Evolutionary conservation across 2,113 vertebrate species (phyloP).

Genomic region (Notechis scutatus): DNA sequence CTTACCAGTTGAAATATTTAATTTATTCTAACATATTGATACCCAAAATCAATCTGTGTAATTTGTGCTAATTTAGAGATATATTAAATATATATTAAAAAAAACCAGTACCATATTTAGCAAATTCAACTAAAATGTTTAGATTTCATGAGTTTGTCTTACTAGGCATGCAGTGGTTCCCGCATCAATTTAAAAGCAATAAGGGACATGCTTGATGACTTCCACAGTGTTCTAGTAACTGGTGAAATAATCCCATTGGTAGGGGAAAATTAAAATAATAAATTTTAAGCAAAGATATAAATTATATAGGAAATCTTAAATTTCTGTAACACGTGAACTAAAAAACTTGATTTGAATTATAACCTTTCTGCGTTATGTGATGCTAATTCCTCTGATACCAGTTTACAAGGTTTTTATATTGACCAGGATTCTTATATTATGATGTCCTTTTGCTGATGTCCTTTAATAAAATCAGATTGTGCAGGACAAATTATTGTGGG

Average conservation of each 20-base stretch:
- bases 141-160: not conserved
- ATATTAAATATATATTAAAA: not conserved
- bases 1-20: not conserved
- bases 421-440: not conserved
- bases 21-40: not conserved
- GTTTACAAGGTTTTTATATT: not conserved
- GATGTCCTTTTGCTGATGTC: not conserved
- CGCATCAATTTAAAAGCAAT: not conserved
- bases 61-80: not conserved
- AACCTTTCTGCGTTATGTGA: not conserved
- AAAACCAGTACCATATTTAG: not conserved
- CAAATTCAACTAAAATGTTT: not conserved
- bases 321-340: not conserved
- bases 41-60: not conserved
- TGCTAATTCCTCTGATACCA: not conserved
- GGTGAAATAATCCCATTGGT: not conserved
- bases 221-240: not conserved
- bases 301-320: not conserved
- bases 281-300: not conserved
- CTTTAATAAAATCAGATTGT: not conserved
- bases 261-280: not conserved
- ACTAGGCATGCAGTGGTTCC: not conserved
- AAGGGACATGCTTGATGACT: not conserved
- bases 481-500: not conserved
- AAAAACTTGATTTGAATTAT: not conserved